These are phyloP conservation scores for human DNA, from an alignment of 2,113 vertebrate genomes.

Conservation along the genomic window DNA sequence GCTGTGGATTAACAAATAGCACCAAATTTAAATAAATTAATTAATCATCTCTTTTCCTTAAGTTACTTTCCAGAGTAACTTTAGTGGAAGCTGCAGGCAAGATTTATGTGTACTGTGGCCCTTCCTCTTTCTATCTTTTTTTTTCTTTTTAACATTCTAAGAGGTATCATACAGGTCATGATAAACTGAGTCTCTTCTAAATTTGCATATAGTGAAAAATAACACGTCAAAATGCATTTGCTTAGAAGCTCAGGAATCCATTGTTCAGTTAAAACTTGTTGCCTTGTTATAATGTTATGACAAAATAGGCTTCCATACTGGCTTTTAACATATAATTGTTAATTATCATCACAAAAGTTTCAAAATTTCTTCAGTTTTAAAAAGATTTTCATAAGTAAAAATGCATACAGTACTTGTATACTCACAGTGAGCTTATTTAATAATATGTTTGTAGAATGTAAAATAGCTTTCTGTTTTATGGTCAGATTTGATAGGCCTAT, in stretches of 20 bases:
- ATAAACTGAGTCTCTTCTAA: background rate
- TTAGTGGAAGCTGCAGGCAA: background rate
- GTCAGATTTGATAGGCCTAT: background rate
- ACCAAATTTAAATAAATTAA: slow-evolving; percentile 19
- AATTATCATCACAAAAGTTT: slow-evolving; percentile 29
- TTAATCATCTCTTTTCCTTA: background rate
- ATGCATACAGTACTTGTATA: background rate
- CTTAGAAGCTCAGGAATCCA: slow-evolving; percentile 6
- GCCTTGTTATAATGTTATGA: background rate
- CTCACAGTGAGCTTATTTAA: background rate
- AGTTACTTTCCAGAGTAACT: background rate
- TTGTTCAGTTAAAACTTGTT: slow-evolving; percentile 28
- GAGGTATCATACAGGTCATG: background rate
- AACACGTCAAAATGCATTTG: background rate
- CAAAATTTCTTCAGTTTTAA: slow-evolving; percentile 41
- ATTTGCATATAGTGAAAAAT: background rate
- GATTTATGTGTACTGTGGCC: background rate
- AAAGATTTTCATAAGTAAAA: slow-evolving; percentile 24
- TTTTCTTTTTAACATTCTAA: background rate
- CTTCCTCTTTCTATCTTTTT: background rate
- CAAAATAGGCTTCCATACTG: background rate
- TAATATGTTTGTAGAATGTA: slow-evolving; percentile 40
- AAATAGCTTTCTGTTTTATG: background rate
- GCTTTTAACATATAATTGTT: slow-evolving; percentile 38
- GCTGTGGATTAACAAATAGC: background rate